Evolutionary conservation across 1,140 invertebrate species (phyloP).

Genomic region (Drosophila bipectinata): DNA sequence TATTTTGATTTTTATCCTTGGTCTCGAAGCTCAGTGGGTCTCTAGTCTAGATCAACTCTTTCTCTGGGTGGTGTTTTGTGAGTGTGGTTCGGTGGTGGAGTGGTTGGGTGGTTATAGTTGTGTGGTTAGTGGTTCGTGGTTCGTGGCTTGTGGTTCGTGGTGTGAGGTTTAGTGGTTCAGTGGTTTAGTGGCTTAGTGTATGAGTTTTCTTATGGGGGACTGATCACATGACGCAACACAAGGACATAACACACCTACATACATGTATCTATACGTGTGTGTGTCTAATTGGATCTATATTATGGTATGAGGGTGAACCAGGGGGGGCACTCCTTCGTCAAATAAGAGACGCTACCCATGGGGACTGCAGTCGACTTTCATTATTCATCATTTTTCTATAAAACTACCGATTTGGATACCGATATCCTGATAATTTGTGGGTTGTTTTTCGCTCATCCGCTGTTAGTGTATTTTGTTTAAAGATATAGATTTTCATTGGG

Average conservation of each 20-base stretch:
- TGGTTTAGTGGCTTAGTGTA: constrained; percentile 27
- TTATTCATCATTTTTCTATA: constrained; percentile 13
- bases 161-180: constrained; percentile 18
- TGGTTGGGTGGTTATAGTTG: neutral
- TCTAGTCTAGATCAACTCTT: constrained; percentile 50
- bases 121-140: constrained; percentile 12
- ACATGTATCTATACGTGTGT: constrained; percentile 62
- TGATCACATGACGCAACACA: constrained; percentile 73
- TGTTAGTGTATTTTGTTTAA: constrained; percentile 26
- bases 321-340: constrained; percentile 39
- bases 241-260: constrained; percentile 67
- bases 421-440: neutral
- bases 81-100: constrained; percentile 23
- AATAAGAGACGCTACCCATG: constrained; percentile 81
- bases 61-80: constrained; percentile 33
- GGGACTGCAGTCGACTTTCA: constrained; percentile 81
- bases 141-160: constrained; percentile 4
- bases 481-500: neutral
- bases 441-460: constrained; percentile 19
- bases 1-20: constrained; percentile 26
- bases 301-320: constrained; percentile 49
- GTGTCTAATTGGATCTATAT: constrained; percentile 51
- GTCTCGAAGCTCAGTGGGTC: constrained; percentile 38
- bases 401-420: constrained; percentile 15
- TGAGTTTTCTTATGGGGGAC: constrained; percentile 55